These are phyloP conservation scores for Belgica antarctica DNA, from an alignment of 2,888 invertebrate species.

Conservation along the genomic window DNA sequence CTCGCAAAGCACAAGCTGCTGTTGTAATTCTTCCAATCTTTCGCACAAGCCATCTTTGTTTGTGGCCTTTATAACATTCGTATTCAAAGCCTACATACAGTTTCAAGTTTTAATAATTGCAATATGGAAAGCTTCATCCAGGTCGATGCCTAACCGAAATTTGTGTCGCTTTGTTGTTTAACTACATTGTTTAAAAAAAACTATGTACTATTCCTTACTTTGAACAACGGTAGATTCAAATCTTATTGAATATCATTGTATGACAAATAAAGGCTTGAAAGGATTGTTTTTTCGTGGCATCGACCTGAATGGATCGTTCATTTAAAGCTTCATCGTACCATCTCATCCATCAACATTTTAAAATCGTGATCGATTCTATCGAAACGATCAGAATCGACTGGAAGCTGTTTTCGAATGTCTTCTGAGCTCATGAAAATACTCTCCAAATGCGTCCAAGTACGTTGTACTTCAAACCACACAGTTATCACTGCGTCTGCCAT, in stretches of 20 bases:
- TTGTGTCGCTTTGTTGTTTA: too few relatives aligned
- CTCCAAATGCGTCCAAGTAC: slow-evolving; percentile 96
- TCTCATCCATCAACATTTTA: slow-evolving; percentile 63
- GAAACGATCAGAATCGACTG: slow-evolving; percentile 89
- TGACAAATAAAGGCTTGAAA: not conserved
- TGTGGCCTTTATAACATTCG: slow-evolving; percentile 86
- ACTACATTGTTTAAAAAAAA: too few relatives aligned
- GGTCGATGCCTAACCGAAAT: too few relatives aligned
- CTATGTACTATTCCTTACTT: slow-evolving; percentile 8
- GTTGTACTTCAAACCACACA: slow-evolving; percentile 92
- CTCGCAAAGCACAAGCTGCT: slow-evolving; percentile 85
- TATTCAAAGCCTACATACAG: slow-evolving; percentile 19
- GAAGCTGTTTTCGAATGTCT: slow-evolving; percentile 90
- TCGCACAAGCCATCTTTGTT: slow-evolving; percentile 79
- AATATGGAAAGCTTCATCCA: too few relatives aligned
- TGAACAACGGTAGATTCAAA: not conserved
- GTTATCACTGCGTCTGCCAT: slow-evolving; percentile 92
- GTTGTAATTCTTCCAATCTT: slow-evolving; percentile 77
- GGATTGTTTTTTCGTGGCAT: slow-evolving; percentile 5
- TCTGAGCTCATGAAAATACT: slow-evolving; percentile 98
- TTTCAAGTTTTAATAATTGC: too few relatives aligned
- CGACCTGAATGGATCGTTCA: too few relatives aligned
- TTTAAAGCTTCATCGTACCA: slow-evolving; percentile 48
- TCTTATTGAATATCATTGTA: not conserved
- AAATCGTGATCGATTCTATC: slow-evolving; percentile 88